Evolutionary conservation across 2,888 invertebrate genomes (phyloP).

Genomic region (Ophioninae sp.): DNA sequence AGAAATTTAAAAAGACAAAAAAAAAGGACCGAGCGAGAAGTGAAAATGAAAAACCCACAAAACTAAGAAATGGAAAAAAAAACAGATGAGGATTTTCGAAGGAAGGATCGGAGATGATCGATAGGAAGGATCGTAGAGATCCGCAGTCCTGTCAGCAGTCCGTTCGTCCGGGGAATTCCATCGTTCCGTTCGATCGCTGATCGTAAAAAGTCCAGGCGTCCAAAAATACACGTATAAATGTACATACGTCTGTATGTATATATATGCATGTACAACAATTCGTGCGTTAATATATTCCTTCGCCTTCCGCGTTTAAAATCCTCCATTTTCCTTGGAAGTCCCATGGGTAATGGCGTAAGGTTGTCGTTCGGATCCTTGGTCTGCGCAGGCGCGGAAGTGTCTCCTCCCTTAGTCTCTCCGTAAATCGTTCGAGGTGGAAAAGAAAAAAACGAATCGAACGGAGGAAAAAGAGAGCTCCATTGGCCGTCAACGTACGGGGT

Average conservation of each 20-base stretch:
- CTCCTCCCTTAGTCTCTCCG: no score
- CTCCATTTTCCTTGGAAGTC: no score
- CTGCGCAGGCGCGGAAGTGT: no score
- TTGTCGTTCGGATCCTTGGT: no score
- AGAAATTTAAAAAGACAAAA: no score
- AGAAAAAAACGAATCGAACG: not conserved
- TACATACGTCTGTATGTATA: not conserved
- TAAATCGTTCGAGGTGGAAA: not conserved
- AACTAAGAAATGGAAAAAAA: not conserved
- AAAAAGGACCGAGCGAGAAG: no score
- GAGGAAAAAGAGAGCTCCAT: not conserved
- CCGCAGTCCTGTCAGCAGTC: not conserved
- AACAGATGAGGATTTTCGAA: not conserved
- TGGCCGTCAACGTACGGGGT: not conserved
- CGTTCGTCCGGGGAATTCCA: not conserved
- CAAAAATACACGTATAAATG: not conserved
- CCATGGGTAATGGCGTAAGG: not conserved
- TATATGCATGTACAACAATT: not conserved
- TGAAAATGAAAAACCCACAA: not conserved
- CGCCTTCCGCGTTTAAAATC: no score
- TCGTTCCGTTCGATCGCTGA: not conserved
- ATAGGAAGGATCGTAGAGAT: not conserved
- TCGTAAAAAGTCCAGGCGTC: not conserved
- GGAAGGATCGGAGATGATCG: not conserved
- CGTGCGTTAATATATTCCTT: not conserved